phyloP scores from a whole-genome alignment of 2,113 vertebrate genomes.

The Meriones unguiculatus region DNA sequence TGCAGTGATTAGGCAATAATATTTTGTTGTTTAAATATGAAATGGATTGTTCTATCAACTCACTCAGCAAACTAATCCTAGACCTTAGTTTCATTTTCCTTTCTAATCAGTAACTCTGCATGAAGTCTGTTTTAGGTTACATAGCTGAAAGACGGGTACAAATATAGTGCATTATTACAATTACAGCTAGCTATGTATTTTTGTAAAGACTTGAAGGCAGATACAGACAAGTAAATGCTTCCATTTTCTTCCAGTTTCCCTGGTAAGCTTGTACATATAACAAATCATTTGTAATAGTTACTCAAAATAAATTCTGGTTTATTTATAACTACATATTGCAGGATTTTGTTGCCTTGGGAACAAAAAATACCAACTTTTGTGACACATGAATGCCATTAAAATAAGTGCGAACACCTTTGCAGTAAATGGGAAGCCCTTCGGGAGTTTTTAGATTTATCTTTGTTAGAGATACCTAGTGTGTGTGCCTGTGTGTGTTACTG shows the following conservation, averaged over 20 bases:
- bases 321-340: slow-evolving; percentile 9
- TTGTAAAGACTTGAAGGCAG: not conserved
- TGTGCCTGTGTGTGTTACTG: not conserved
- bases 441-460: not conserved
- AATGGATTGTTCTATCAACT: slow-evolving; percentile 28
- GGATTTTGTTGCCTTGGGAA: slow-evolving; percentile 18
- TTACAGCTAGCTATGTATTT: not conserved
- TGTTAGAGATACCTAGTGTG: not conserved
- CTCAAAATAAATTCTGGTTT: slow-evolving; percentile 33
- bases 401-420: not conserved
- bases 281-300: not conserved
- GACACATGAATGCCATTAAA: not conserved
- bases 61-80: slow-evolving; percentile 45
- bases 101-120: slow-evolving; percentile 30
- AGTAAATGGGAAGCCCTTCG: not conserved
- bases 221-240: not conserved
- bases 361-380: not conserved
- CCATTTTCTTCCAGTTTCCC: not conserved
- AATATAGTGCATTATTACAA: not conserved
- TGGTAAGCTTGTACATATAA: not conserved
- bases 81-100: slow-evolving; percentile 28
- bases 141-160: not conserved
- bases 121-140: not conserved
- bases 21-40: slow-evolving; percentile 39
- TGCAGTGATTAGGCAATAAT: not conserved